Conservation (phyloP, 1,140 invertebrate genomes). For the Brachystomella parvula region DNA sequence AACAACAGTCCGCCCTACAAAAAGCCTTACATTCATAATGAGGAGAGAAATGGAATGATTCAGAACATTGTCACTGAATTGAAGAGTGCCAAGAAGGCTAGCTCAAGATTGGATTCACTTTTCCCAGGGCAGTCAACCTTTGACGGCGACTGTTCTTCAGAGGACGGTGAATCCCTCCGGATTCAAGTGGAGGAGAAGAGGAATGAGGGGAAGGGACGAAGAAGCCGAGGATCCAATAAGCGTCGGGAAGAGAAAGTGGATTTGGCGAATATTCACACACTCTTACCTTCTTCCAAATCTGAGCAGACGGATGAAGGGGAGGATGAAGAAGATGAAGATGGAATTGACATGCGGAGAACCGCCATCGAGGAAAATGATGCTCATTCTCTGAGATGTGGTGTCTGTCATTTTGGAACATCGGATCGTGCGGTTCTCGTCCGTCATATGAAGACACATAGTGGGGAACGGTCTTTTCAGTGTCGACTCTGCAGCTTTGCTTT, state of each 20-base stretch:
- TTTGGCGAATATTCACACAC: neutral
- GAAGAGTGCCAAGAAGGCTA: slow-evolving; percentile 31
- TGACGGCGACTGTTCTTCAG: slow-evolving; percentile 3
- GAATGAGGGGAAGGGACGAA: neutral
- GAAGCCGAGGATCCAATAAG: neutral
- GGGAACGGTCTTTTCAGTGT: slow-evolving; percentile 88
- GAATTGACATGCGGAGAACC: slow-evolving; percentile 17
- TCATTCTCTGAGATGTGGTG: slow-evolving; percentile 71
- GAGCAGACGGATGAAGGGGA: slow-evolving; percentile 11
- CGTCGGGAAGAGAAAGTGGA: neutral
- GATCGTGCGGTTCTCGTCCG: slow-evolving; percentile 83
- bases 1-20: slow-evolving; percentile 34
- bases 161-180: neutral
- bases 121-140: neutral
- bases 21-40: slow-evolving; percentile 19
- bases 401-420: slow-evolving; percentile 79
- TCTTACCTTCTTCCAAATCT: neutral
- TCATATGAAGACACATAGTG: slow-evolving; percentile 87
- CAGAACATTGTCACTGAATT: slow-evolving; percentile 31
- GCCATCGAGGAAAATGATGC: slow-evolving; percentile 15
- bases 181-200: slow-evolving; percentile 8
- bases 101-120: neutral
- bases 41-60: slow-evolving; percentile 34
- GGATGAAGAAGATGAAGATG: slow-evolving; percentile 30
- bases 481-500: slow-evolving; percentile 89